Percentiles rank a stretch among this genome's conserved stretches.
Evolutionary conservation across 2,888 invertebrate genomes (phyloP).

Genomic region (Tridacna gigas): DNA sequence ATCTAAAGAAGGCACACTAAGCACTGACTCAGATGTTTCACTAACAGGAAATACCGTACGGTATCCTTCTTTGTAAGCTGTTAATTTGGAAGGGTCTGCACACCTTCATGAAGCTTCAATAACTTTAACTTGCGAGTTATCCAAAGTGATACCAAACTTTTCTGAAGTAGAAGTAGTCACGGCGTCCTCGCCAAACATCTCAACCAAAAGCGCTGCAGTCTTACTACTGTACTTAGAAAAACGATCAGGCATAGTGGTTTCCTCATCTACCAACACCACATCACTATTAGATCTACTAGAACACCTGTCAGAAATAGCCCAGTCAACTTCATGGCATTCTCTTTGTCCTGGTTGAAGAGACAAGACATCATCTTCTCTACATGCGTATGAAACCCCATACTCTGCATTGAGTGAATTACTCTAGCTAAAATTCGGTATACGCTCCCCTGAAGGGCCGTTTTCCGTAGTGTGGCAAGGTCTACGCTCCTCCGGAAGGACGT

Average conservation of each 20-base stretch:
- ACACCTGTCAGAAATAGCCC: neutral
- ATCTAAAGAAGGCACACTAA: conserved; percentile 38
- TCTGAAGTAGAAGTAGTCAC: neutral
- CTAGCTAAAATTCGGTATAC: too few relatives aligned
- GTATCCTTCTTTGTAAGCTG: conserved; percentile 38
- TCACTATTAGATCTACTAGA: neutral
- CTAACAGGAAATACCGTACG: conserved; percentile 28
- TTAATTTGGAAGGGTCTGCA: conserved; percentile 25
- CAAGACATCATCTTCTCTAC: neutral
- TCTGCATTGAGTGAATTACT: too few relatives aligned
- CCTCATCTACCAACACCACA: neutral
- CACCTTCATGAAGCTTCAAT: conserved; percentile 16
- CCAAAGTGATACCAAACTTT: neutral
- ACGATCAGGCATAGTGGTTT: too few relatives aligned
- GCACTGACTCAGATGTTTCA: neutral
- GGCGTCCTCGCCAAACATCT: neutral
- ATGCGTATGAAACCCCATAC: too few relatives aligned
- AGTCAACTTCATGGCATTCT: neutral
- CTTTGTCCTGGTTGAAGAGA: neutral
- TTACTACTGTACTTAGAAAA: neutral
- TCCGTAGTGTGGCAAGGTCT: too few relatives aligned
- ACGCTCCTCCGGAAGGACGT: too few relatives aligned
- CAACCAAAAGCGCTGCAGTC: neutral
- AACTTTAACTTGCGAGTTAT: neutral
- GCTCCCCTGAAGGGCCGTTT: too few relatives aligned